A percentile compares a stretch with the other conserved stretches of the same genome.
phyloP scores from a whole-genome alignment of 2,888 invertebrate genomes.

The Drosophila vallismaia region DNA sequence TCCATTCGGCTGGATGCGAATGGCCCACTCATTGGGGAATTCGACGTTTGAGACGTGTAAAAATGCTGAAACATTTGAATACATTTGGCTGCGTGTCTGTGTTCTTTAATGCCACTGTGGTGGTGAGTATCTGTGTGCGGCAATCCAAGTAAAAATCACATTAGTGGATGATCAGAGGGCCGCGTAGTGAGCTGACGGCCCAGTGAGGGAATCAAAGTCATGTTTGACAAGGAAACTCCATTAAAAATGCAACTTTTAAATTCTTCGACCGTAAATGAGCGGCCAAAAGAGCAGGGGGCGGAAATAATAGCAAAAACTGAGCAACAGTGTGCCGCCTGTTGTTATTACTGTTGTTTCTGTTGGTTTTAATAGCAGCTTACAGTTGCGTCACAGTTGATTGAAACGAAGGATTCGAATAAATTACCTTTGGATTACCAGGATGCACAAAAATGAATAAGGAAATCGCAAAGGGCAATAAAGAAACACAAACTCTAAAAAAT shows the following conservation, averaged over 20 bases:
- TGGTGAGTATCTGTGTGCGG: constrained; percentile 7
- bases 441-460: not conserved
- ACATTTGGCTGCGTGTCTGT: constrained; percentile 5
- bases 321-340: constrained; percentile 49
- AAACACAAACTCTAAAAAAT: no score
- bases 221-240: constrained; percentile 74
- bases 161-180: constrained; percentile 61
- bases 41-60: constrained; percentile 41
- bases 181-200: constrained; percentile 15
- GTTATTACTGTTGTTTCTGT: constrained; percentile 56
- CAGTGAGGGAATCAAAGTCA: constrained; percentile 52
- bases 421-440: not conserved
- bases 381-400: constrained; percentile 47
- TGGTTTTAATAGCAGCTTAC: constrained; percentile 60
- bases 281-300: constrained; percentile 23
- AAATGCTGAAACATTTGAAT: constrained; percentile 46
- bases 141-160: constrained; percentile 58
- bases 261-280: constrained; percentile 45
- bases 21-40: constrained; percentile 26
- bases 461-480: no score
- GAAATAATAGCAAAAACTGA: constrained; percentile 38
- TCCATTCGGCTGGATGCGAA: constrained; percentile 1
- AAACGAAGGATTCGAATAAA: not conserved
- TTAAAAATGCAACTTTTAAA: constrained; percentile 73
- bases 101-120: not conserved